Conservation (phyloP, 2,113 vertebrate genomes). For the Osmerus mordax region DNA sequence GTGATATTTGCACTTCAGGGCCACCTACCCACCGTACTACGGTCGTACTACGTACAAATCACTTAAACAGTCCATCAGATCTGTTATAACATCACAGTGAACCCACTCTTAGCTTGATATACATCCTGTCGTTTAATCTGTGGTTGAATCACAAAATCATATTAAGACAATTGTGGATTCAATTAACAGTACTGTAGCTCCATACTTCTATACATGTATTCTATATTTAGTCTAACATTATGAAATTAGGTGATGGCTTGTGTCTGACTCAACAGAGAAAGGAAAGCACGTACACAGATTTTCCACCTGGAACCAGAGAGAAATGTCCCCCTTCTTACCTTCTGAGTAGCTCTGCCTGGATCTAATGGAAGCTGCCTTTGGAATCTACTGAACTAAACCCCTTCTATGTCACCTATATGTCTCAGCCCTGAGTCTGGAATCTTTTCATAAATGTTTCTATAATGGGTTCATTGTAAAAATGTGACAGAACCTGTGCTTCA, state of each 20-base stretch:
- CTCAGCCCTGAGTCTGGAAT: conserved; percentile 11
- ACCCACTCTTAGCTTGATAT: too few species aligned
- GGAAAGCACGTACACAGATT: conserved; percentile 10
- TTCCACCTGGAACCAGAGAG: conserved; percentile 41
- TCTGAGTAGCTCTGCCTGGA: not conserved
- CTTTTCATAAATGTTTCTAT: conserved; percentile 7
- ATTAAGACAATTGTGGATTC: too few species aligned
- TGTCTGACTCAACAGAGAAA: conserved; percentile 40
- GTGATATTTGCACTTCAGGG: too few species aligned
- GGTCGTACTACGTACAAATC: too few species aligned
- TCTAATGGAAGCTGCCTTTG: not conserved
- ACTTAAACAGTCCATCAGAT: too few species aligned
- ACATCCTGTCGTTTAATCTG: too few species aligned
- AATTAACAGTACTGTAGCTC: too few species aligned
- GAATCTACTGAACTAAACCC: not conserved
- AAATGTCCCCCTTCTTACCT: conserved; percentile 43
- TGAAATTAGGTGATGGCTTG: conserved; percentile 7
- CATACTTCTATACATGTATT: too few species aligned
- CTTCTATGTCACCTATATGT: not conserved
- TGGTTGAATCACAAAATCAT: too few species aligned
- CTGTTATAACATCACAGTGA: too few species aligned
- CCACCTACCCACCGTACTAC: too few species aligned
- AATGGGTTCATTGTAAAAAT: conserved; percentile 1
- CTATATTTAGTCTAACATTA: not conserved
- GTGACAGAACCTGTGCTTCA: too few species aligned